Base-by-base conservation (phyloP, 2,888 invertebrate species). In the Heliconius erato region DNA sequence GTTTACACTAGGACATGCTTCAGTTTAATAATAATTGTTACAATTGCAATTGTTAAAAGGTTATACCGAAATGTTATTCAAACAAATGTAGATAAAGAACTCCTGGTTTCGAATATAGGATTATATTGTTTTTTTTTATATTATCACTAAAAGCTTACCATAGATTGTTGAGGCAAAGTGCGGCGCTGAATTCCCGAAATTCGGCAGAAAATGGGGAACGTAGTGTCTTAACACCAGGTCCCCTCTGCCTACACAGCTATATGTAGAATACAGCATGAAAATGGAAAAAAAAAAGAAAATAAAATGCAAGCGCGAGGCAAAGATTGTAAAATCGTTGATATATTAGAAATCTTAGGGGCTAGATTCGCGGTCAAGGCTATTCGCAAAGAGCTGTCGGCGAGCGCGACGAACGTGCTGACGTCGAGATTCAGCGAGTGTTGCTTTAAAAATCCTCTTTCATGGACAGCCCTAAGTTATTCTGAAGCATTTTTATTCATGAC, bases 321-420 rank as follows among this genome's bases (percentile, higher is more conserved):
- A 23, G 67, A 68, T 54, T 68, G 69, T 80, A 63, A 71, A 82
- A 71, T 26, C 69, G 71, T 80, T 72, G 77, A 71, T 80, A 80
- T 77, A 77, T 72, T 67, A 71, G 77, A 80, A 72, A 82, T 74
- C 72, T 59, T 59, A 77, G 76, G 69, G 44, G 80, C 80, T 35
- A 65, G 81, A 76, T 77, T 77, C 76, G 67, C 84, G 81, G 83
- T 84, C 84, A 84, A 84, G 84, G 84, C 71, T 40, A 65, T 74
- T 77, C 72, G 59, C 69, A 82, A 81, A 83, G 83, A 83, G 83
- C 83, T 84, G 81, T 82, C 82, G 77, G 83, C 79, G 72, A 83
- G 84, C 63, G 74, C 82, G 77, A 77, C 76, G 72, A 81, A 71
- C 63, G 59, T 81, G 84, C 84, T 84, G 84, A 84, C 81, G 71